A percentile compares a stretch with the other conserved stretches of the same genome.
Conservation (phyloP, 2,797 vertebrate genomes). For the Eurystomus glaucurus region DNA sequence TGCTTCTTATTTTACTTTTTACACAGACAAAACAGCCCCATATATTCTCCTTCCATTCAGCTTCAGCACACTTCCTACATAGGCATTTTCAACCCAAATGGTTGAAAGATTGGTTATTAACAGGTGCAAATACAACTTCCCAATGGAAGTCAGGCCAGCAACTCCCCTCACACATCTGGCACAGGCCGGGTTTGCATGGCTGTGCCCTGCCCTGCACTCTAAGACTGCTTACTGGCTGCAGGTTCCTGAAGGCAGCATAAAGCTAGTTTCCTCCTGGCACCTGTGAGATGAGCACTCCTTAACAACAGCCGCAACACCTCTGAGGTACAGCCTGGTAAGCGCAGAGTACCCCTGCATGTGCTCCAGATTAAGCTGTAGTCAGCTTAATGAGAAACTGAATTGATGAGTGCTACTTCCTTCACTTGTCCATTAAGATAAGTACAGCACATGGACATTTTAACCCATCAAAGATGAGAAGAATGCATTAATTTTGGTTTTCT, state of each 20-base stretch:
- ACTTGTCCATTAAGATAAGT: constrained; percentile 82
- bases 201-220: fast-evolving
- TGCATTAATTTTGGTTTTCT: constrained; percentile 82
- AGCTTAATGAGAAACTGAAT: constrained; percentile 80
- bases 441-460: constrained; percentile 72
- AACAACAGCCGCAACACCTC: neutral
- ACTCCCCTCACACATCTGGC: neutral
- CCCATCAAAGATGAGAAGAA: constrained; percentile 81
- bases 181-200: neutral
- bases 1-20: constrained; percentile 13
- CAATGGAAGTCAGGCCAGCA: neutral
- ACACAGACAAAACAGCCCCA: neutral
- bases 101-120: neutral
- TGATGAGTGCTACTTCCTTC: constrained; percentile 76
- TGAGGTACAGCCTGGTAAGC: constrained; percentile 42
- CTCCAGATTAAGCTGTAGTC: constrained; percentile 59
- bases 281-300: neutral
- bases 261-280: neutral
- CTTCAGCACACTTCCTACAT: neutral
- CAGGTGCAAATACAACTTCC: neutral
- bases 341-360: neutral
- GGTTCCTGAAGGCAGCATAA: neutral
- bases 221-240: fast-evolving
- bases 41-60: neutral
- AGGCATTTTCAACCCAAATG: neutral